Conservation (phyloP, 2,888 invertebrate species). For the Bombylius discolor region DNA sequence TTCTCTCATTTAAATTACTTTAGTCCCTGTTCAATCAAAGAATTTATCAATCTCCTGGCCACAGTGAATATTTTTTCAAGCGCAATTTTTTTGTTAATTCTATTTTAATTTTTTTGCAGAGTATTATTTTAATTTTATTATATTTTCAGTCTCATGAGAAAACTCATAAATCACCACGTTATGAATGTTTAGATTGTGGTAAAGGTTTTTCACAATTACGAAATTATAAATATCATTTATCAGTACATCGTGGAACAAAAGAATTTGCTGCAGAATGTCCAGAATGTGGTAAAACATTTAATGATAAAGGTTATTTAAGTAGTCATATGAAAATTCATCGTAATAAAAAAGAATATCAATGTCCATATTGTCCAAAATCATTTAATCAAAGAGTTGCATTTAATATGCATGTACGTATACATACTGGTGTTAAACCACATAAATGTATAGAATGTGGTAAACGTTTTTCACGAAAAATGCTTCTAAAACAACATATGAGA, state of each 20-base stretch:
- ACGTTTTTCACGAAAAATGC: slow-evolving; percentile 73
- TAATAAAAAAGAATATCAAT: slow-evolving; percentile 69
- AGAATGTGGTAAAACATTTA: slow-evolving; percentile 71
- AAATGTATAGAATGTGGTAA: slow-evolving; percentile 65
- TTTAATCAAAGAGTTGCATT: slow-evolving; percentile 79
- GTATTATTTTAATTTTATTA: no score
- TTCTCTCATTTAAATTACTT: no score
- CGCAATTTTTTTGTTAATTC: no score
- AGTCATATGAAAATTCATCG: slow-evolving; percentile 79
- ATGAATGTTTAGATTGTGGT: slow-evolving; percentile 63
- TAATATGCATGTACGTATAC: slow-evolving; percentile 75
- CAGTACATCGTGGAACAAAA: slow-evolving; percentile 68
- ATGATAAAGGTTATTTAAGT: slow-evolving; percentile 70
- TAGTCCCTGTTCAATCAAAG: no score
- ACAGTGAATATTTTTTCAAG: no score
- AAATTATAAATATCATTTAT: slow-evolving; percentile 73
- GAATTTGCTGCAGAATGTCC: slow-evolving; percentile 60
- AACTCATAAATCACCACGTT: slow-evolving; percentile 38
- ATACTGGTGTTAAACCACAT: slow-evolving; percentile 69
- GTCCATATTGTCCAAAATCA: slow-evolving; percentile 66
- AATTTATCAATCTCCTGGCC: no score
- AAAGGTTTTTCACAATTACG: slow-evolving; percentile 72
- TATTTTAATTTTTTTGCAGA: no score
- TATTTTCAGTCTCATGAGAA: slow-evolving; percentile 31
- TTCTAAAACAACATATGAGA: slow-evolving; percentile 67